Evolutionary conservation across 2,113 vertebrate species (phyloP), one percentile per base, ranked within the genome.

Genomic region (Cyanoramphus novaezelandiae): DNA sequence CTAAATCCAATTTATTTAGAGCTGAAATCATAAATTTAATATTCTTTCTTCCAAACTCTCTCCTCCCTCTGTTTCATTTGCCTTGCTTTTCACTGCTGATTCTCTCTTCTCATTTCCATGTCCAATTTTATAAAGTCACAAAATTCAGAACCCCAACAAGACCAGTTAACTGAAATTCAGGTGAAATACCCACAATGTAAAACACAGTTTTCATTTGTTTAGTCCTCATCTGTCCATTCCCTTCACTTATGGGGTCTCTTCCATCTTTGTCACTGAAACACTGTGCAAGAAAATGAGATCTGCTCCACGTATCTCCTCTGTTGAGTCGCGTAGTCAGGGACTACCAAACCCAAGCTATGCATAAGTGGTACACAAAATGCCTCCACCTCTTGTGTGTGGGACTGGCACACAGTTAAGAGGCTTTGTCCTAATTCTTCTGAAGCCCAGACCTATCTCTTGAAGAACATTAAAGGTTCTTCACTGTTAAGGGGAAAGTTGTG

Each of bases 191-290:
- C 46, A 49, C 28, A 19, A 31, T 7, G 20, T 27, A 43, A 79
- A 76, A 70, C 29, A 77, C 9, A 52, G 21, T 43, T 70, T 24
- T 24, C 16, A 35, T 71, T 70, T 62, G 24, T 37, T 74, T 28
- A 74, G 21, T 33, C n/a, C 27, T 69, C 80, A 28, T 17, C 18
- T 59, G n/a, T 47, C 7, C 14, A 27, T 37, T 67, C 24, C 25
- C 29, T 43, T 39, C 28, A 39, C 29, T 60, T 70, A 59, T 0
- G 0, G 18, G 6, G 7, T 27, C 17, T 13, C n/a, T 21, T 6
- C 5, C n/a, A 35, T 12, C 65, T 91, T 72, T 69, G 31, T 25
- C 39, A 59, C 23, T 50, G 62, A 49, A 76, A 25, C 29, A 37
- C 17, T 10, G 8, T 12, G 52, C 35, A 50, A 49, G 10, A 50